Percentiles rank a stretch among this genome's conserved stretches.
These are phyloP conservation scores for Chelidonichthys spinosus DNA, from an alignment of 2,797 vertebrate genomes.

Conservation along the genomic window DNA sequence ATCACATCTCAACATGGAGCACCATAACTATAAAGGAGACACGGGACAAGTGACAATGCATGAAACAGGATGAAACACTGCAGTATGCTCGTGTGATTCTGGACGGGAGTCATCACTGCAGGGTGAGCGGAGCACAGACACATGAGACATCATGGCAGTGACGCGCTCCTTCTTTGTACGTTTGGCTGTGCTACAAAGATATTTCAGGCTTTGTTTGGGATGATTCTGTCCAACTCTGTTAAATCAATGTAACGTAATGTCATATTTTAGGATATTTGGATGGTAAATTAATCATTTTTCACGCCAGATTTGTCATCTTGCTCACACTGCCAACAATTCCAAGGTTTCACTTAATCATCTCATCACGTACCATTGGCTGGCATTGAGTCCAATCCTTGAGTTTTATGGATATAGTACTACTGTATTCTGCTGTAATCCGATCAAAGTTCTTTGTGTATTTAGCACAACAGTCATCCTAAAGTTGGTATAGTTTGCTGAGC, in stretches of 20 bases:
- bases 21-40: slow-evolving; percentile 15
- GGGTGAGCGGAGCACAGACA: slow-evolving; percentile 24
- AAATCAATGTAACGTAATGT: slow-evolving; percentile 1
- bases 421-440: background rate
- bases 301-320: background rate
- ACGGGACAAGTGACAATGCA: slow-evolving; percentile 1
- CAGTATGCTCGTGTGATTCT: slow-evolving; percentile 14
- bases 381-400: background rate
- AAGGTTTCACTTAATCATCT: background rate
- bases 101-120: slow-evolving; percentile 2
- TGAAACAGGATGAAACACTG: slow-evolving; percentile 36
- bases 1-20: slow-evolving; percentile 10
- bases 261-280: background rate
- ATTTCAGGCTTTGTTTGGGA: slow-evolving; percentile 13
- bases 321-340: background rate
- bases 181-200: slow-evolving; percentile 34
- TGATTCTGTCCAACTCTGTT: background rate
- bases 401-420: slow-evolving; percentile 11
- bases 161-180: slow-evolving; percentile 32
- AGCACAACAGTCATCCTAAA: slow-evolving; percentile 12
- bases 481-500: slow-evolving; percentile 7
- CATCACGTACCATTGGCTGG: background rate
- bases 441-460: slow-evolving; percentile 2
- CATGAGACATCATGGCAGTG: slow-evolving; percentile 20
- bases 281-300: background rate